These are phyloP conservation scores for Aurelia coerulea DNA, from an alignment of 30 jellyfish, hydroid and myxozoan species.

Conservation along the genomic window DNA sequence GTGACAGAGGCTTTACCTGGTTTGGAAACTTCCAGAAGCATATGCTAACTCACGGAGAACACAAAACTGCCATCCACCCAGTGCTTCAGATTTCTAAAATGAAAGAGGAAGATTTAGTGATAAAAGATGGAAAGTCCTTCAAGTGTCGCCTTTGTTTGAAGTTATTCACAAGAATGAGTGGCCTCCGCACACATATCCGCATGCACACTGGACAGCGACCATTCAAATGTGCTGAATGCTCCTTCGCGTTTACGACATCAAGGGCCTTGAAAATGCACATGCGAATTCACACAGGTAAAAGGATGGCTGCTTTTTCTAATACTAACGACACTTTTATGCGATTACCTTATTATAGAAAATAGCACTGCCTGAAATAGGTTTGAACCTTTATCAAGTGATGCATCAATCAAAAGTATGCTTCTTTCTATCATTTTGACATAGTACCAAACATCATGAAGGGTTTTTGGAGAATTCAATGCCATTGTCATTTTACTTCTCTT, in stretches of 20 bases:
- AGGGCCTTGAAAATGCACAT: constrained; percentile 91
- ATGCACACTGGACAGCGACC: constrained; percentile 97
- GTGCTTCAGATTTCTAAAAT: constrained; percentile 14
- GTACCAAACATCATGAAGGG: no score
- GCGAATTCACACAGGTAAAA: constrained; percentile 81
- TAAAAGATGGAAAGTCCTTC: constrained; percentile 74
- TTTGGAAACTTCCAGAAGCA: constrained; percentile 96
- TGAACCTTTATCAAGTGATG: no score
- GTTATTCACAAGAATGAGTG: constrained; percentile 85
- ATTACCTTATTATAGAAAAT: no score
- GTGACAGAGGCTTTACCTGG: constrained; percentile 97
- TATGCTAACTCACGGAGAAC: constrained; percentile 75
- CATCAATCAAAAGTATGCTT: no score
- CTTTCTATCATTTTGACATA: no score
- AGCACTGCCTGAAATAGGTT: no score
- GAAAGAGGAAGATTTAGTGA: constrained; percentile 81
- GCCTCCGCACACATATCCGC: constrained; percentile 89
- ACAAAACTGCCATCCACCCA: constrained; percentile 32
- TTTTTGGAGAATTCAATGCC: no score
- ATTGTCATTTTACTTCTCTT: no score
- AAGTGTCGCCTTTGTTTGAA: constrained; percentile 84
- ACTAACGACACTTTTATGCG: no score
- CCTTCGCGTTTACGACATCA: constrained; percentile 91
- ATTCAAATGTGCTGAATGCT: constrained; percentile 78
- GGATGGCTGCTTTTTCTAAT: no score